These are phyloP conservation scores for Procavia capensis DNA, from an alignment of 2,113 vertebrate species.

Conservation along the genomic window DNA sequence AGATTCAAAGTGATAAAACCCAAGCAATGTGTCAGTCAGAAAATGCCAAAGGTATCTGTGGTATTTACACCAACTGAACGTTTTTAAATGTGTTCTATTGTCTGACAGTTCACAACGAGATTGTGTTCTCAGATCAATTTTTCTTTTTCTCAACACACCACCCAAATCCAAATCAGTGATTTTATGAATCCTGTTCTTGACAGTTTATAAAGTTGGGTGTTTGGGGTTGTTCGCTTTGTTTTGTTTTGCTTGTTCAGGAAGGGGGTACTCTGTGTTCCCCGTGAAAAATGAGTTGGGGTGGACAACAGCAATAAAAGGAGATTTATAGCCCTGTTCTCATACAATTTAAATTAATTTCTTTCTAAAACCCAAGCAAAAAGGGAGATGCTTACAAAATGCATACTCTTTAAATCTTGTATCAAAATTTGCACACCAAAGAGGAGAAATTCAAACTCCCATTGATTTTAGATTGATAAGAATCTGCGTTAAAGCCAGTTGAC, in stretches of 20 bases:
- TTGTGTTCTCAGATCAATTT: conserved; percentile 78
- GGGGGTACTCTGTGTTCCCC: conserved; percentile 57
- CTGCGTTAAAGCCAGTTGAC: conserved; percentile 78
- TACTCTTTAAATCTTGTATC: conserved; percentile 69
- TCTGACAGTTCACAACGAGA: conserved; percentile 64
- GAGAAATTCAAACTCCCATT: conserved; percentile 72
- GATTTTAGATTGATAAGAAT: conserved; percentile 80
- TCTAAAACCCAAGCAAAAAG: conserved; percentile 71
- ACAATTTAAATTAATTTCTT: conserved; percentile 70
- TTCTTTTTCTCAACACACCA: conserved; percentile 64
- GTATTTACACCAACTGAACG: background rate
- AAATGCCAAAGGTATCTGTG: background rate
- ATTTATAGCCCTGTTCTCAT: conserved; percentile 72
- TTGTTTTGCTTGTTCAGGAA: conserved; percentile 70
- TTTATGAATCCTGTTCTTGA: conserved; percentile 42
- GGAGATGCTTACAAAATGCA: background rate
- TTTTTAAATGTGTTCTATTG: conserved; percentile 55
- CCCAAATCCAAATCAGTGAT: conserved; percentile 60
- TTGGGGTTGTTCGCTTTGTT: conserved; percentile 26
- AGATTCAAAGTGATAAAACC: background rate
- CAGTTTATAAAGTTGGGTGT: conserved; percentile 29
- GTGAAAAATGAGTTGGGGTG: conserved; percentile 74
- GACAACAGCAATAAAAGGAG: conserved; percentile 66
- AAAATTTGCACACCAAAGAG: conserved; percentile 65
- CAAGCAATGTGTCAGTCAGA: background rate